Evolutionary conservation across 2,113 vertebrate species (phyloP).

Genomic region (Mesoclemmys tuberculata): DNA sequence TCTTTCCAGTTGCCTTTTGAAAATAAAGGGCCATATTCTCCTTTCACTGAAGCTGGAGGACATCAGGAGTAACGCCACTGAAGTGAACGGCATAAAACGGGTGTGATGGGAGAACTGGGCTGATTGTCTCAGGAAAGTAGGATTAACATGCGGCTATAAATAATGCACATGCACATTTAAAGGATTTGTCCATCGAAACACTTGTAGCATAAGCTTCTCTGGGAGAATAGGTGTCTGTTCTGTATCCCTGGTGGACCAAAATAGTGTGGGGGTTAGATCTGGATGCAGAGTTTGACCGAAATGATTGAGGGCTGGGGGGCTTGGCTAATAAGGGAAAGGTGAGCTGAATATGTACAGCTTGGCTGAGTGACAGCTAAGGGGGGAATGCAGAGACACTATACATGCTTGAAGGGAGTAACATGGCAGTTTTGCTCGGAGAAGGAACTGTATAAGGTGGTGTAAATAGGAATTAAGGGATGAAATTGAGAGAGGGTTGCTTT

Average conservation of each 20-base stretch:
- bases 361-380: background rate
- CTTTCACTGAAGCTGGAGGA: background rate
- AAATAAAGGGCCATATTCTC: background rate
- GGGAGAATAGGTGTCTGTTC: background rate
- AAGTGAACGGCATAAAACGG: background rate
- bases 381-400: background rate
- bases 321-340: background rate
- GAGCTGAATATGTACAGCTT: background rate
- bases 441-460: background rate
- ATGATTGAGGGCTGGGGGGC: background rate
- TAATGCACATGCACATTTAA: background rate
- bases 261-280: background rate
- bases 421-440: background rate
- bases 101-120: background rate
- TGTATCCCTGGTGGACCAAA: background rate
- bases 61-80: background rate
- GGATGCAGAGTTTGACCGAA: background rate
- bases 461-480: background rate
- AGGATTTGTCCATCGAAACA: background rate
- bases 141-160: background rate
- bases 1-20: background rate
- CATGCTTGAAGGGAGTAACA: background rate
- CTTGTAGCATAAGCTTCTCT: background rate
- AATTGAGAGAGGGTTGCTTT: background rate
- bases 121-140: background rate